Base-by-base conservation (phyloP, 92 coral and sea anemone species). In the Epizoanthus ramosus region DNA sequence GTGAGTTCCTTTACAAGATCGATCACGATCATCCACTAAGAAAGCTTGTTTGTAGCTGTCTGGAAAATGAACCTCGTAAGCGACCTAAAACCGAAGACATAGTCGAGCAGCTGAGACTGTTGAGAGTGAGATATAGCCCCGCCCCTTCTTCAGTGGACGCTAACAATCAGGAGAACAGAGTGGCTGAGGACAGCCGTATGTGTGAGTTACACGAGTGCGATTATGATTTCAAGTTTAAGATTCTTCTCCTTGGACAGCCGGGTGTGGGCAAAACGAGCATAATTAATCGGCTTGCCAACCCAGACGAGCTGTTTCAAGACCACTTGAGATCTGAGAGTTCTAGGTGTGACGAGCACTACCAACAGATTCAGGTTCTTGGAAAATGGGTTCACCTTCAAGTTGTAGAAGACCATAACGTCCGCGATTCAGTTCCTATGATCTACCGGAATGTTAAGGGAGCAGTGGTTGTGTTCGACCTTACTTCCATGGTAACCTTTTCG, bases 231-330 rank as follows among this genome's bases (percentile, higher is more conserved):
- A 85, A 69, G 75, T 89, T 92, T 90, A 92, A 92, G 63, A 85
- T 90, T 14, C 81, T 87, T 12, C 13, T 92, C 21, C 87, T 87
- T 64, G 95, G 95, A 1, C 85, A 81, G 63, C n/a, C 75, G 5
- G 85, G 84, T 6, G 95, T 92, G 1, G 95, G 95, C 0, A 92
- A 92, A 47, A 92, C 93, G 37, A 89, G 92, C 73, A 92, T 90
- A 54, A 86, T 88, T 14, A 61, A 77, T 9, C 87, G 84, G 35
- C 88, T 92, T 53, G 89, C 90, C 21, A 81, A 71, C 15, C 93
- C 95, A 0, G 16, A 53, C 15, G 54, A 16, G 17, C 12, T 71
- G 0, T 79, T 85, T 1, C 22, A 45, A 56, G 72, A 84, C 16
- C 75, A 35, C 17, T n/a, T 28, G 3, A 15, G 15, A 2, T 85